These are phyloP conservation scores for Melanotus villosus DNA, from an alignment of 2,888 invertebrate species.

Conservation along the genomic window DNA sequence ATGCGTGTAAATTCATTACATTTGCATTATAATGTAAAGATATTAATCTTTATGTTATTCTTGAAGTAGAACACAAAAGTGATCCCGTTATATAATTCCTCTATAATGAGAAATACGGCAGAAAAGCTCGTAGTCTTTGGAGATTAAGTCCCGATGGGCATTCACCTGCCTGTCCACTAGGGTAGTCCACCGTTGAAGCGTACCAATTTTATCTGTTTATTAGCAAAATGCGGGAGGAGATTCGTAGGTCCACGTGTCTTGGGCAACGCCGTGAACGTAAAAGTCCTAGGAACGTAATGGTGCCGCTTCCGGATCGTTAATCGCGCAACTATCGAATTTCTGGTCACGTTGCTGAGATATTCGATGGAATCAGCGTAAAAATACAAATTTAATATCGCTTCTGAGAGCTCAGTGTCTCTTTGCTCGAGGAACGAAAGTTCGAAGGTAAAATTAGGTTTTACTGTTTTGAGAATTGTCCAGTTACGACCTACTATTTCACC, in stretches of 20 bases:
- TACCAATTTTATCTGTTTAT: not conserved
- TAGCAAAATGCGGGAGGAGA: conserved; percentile 14
- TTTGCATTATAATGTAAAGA: too few species aligned
- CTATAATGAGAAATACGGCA: too few species aligned
- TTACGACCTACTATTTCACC: conserved; percentile 4
- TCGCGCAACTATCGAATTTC: conserved; percentile 71
- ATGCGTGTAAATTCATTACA: too few species aligned
- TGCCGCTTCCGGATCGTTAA: conserved; percentile 71
- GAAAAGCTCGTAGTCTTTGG: not conserved
- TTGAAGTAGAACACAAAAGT: too few species aligned
- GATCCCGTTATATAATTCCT: too few species aligned
- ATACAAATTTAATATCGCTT: conserved; percentile 75
- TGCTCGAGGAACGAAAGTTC: conserved; percentile 21
- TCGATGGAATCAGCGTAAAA: conserved; percentile 76
- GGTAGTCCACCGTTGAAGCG: not conserved
- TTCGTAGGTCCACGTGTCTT: not conserved
- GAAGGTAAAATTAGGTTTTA: conserved; percentile 35
- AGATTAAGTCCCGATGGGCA: too few species aligned
- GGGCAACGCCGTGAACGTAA: conserved; percentile 24
- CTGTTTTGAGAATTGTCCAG: conserved; percentile 19
- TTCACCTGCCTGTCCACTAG: too few species aligned
- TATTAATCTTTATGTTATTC: too few species aligned
- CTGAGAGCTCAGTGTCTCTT: conserved; percentile 57
- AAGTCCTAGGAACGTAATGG: conserved; percentile 63
- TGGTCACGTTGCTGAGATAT: conserved; percentile 71